Evolutionary conservation across 1,140 invertebrate genomes (phyloP).

Genomic region (Semibalanus balanoides): DNA sequence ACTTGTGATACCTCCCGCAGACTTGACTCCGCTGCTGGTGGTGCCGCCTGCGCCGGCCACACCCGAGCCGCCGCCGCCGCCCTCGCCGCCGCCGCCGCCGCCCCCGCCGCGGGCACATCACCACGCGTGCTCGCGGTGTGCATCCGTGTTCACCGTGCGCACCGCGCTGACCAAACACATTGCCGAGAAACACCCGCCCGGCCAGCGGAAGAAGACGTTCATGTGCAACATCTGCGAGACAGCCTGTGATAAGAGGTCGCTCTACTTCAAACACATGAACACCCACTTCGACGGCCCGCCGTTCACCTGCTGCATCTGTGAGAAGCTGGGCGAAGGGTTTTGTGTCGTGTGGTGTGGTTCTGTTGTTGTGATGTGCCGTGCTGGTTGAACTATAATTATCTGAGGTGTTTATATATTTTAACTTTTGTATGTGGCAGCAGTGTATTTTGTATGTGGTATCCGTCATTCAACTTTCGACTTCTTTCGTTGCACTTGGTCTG

Average conservation of each 20-base stretch:
- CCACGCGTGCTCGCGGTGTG: background rate
- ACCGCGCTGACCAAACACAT: background rate
- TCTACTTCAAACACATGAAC: slow-evolving; percentile 49
- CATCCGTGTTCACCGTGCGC: background rate
- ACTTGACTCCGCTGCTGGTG: background rate
- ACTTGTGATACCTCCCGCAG: too few species aligned
- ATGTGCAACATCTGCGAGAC: slow-evolving; percentile 45
- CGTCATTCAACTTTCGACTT: too few species aligned
- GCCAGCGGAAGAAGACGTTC: background rate
- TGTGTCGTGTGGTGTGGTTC: background rate
- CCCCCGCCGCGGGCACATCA: background rate
- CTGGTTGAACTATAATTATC: too few species aligned
- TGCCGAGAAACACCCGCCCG: background rate
- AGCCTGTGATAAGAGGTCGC: slow-evolving; percentile 45
- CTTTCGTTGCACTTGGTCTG: too few species aligned
- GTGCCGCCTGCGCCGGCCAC: background rate
- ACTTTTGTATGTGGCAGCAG: too few species aligned
- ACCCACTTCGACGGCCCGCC: slow-evolving; percentile 46
- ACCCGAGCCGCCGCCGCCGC: too few species aligned
- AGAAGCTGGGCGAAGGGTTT: slow-evolving; percentile 17
- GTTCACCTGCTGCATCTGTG: slow-evolving; percentile 46
- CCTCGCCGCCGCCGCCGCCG: too few species aligned
- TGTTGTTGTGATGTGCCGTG: too few species aligned
- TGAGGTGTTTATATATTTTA: too few species aligned
- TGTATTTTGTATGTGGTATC: too few species aligned